Percentiles rank a stretch among this genome's conserved stretches.
phyloP scores from a whole-genome alignment of 2,888 invertebrate genomes.

The Hypomecis punctinalis region DNA sequence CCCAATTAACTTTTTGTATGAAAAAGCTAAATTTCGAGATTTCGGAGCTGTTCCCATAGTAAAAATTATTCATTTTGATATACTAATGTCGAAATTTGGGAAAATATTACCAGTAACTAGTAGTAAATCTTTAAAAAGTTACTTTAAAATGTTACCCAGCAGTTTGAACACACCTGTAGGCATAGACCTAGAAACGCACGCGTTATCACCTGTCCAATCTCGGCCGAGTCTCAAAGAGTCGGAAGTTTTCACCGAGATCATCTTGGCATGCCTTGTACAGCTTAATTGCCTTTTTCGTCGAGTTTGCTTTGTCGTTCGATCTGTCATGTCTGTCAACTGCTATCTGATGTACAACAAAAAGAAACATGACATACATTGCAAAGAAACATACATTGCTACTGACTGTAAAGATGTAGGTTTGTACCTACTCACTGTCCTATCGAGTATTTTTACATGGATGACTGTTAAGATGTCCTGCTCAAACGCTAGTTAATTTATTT shows the following conservation, averaged over 20 bases:
- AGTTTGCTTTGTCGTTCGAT: neutral
- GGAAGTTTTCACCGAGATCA: conserved; percentile 5
- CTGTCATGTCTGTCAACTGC: conserved; percentile 4
- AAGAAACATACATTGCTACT: too few species aligned
- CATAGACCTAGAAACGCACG: neutral
- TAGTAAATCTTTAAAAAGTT: too few species aligned
- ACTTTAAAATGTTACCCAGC: neutral
- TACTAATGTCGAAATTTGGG: too few species aligned
- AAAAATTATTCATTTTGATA: neutral
- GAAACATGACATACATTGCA: too few species aligned
- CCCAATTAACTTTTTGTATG: too few species aligned
- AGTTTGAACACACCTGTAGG: neutral
- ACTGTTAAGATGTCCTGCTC: too few species aligned
- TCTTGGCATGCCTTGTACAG: conserved; percentile 1
- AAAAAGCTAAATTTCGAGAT: neutral
- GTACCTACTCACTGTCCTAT: too few species aligned
- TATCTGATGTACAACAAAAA: neutral
- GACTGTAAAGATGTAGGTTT: too few species aligned
- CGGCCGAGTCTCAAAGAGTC: neutral
- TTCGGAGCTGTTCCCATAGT: neutral
- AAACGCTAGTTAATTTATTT: too few species aligned
- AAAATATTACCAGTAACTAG: too few species aligned
- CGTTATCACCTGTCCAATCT: neutral
- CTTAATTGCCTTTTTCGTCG: conserved; percentile 8
- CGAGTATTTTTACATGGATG: too few species aligned